phyloP scores from a whole-genome alignment of 1,140 invertebrate species.

The Scylla paramamosain region DNA sequence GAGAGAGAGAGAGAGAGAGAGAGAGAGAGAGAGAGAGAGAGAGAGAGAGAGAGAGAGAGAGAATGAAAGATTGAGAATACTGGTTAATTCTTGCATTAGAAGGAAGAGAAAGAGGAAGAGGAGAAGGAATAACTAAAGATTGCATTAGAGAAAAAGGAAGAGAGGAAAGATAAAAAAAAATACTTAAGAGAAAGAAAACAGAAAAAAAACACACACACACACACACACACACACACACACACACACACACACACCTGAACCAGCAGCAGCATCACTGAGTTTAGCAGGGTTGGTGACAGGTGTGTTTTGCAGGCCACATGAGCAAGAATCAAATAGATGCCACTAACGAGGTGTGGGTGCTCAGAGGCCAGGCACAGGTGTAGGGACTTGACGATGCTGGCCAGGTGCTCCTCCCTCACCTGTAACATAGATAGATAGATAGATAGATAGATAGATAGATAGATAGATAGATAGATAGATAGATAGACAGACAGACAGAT shows the following conservation, averaged over 20 bases:
- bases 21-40: neutral
- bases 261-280: neutral
- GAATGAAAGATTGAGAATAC: too few species aligned
- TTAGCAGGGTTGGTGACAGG: neutral
- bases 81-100: too few species aligned
- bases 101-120: too few species aligned
- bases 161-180: too few species aligned
- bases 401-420: slow-evolving; percentile 85
- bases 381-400: slow-evolving; percentile 86
- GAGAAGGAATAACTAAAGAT: too few species aligned
- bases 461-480: too few species aligned
- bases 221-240: too few species aligned
- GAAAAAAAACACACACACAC: too few species aligned
- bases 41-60: too few species aligned
- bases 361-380: slow-evolving; percentile 86
- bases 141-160: too few species aligned
- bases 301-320: neutral
- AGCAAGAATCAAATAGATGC: neutral
- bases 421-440: neutral
- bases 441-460: neutral
- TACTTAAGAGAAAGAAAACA: too few species aligned
- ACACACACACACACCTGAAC: neutral
- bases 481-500: too few species aligned
- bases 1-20: slow-evolving; percentile 3
- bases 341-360: neutral